Conservation (phyloP, 2,113 vertebrate species). For the Microtus pennsylvanicus region DNA sequence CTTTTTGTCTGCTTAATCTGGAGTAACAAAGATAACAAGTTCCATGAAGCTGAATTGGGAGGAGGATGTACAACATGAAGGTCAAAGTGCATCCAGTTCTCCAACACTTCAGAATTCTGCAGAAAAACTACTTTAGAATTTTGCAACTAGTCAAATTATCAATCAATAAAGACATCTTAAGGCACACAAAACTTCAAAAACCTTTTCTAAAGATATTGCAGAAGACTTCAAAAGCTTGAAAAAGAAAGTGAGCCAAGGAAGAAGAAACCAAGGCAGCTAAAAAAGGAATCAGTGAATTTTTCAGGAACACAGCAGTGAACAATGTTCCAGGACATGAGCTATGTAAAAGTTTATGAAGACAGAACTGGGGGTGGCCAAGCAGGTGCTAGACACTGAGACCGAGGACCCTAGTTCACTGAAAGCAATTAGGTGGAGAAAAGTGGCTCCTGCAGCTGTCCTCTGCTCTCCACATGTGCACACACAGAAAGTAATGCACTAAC, state of each 20-base stretch:
- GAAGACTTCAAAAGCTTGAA: background rate
- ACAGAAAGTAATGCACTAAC: background rate
- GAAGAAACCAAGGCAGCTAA: background rate
- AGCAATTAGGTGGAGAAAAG: background rate
- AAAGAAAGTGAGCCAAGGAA: background rate
- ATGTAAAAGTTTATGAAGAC: background rate
- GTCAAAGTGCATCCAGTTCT: background rate
- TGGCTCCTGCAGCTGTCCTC: no score
- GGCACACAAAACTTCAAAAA: background rate
- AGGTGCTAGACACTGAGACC: rapidly evolving
- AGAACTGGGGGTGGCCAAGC: background rate
- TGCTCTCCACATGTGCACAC: no score
- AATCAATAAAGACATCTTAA: background rate
- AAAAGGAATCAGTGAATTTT: background rate
- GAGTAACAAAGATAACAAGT: background rate
- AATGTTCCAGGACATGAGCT: background rate
- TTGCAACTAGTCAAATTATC: conserved; percentile 5
- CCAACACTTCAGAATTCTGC: background rate
- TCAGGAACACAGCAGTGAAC: background rate
- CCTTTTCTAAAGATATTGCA: background rate
- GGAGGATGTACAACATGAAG: background rate
- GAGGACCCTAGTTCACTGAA: background rate
- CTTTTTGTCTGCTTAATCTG: background rate
- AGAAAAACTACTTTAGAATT: conserved; percentile 36
- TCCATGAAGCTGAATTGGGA: background rate